Conservation (phyloP, 2,888 invertebrate genomes). For the Schizaphis graminum region DNA sequence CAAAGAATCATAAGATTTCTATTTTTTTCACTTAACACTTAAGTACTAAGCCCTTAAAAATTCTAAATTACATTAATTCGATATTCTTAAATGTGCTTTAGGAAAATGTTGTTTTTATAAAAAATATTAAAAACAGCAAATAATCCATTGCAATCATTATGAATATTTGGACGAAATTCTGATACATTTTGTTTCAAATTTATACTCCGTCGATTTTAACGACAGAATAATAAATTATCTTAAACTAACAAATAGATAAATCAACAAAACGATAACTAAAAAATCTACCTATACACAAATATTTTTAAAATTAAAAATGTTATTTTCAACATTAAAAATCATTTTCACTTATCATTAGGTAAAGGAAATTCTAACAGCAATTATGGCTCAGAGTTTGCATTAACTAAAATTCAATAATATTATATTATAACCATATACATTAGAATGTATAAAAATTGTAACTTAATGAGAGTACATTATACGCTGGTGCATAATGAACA, state of each 20-base stretch:
- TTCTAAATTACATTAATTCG: constrained; percentile 44
- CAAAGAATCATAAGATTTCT: background rate
- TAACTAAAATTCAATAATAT: background rate
- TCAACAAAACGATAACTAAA: constrained; percentile 1
- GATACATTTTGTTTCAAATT: constrained; percentile 26
- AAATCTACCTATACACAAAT: background rate
- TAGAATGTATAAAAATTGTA: constrained; percentile 13
- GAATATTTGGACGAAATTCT: constrained; percentile 60
- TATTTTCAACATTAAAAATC: background rate
- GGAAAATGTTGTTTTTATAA: constrained; percentile 34
- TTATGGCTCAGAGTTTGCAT: background rate
- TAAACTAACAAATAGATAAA: constrained; percentile 4
- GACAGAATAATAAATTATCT: constrained; percentile 32
- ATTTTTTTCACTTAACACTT: background rate
- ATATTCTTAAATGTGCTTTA: constrained; percentile 39
- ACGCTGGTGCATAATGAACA: background rate
- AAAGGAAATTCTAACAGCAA: background rate
- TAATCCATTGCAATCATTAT: constrained; percentile 32
- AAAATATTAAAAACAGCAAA: constrained; percentile 13
- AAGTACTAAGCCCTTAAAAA: constrained; percentile 7
- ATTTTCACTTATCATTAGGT: background rate
- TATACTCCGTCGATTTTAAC: background rate
- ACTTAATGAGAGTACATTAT: constrained; percentile 11
- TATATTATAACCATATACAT: background rate
- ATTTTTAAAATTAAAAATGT: background rate